Base-by-base conservation (phyloP, 2,888 invertebrate species). In the Lypha dubia region DNA sequence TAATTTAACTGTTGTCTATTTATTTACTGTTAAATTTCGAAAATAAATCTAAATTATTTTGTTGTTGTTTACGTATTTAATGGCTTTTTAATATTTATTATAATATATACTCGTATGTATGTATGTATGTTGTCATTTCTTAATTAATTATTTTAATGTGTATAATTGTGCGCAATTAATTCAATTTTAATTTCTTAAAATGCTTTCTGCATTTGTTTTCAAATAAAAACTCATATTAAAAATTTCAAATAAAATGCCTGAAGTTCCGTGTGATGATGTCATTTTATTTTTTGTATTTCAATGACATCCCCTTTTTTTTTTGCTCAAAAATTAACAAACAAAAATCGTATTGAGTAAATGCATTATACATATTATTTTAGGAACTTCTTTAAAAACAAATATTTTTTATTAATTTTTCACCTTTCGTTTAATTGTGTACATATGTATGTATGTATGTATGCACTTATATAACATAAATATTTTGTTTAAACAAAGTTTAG, bases 311-410 rank as follows among this genome's bases (percentile, higher is more conserved):
- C n/a, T n/a, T n/a, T n/a, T n/a, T 1, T 56, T 9, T 51, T 20
- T 20, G 41, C 62, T 63, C n/a, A 58, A 67, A 76, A 76, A 76
- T 56, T 56, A 76, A 84, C 38, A 80, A 76, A 84, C 44, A 46
- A 38, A 76, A 82, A 28, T 22, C 51, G 49, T 62, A 17, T 79
- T 58, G 49, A 51, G 68, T 85, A 85, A 85, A 85, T 85, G 85
- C 85, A 83, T 85, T 79, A 65, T 67, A 41, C n/a, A n/a, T n/a
- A n/a, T n/a, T 71, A 51, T 71, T 75, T 77, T 85, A 83, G 85
- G 85, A 85, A 85, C 85, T 85, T 85, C 85, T 85, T 85, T 75
- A 74, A 77, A 81, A 74, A 41, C 73, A 79, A 83, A 83, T 49
- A 83, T 49, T 68, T 13, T 51, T 67, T 49, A 35, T 35, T 58